Conservation (phyloP, 2,113 vertebrate genomes). For the Mormoops blainvillei region DNA sequence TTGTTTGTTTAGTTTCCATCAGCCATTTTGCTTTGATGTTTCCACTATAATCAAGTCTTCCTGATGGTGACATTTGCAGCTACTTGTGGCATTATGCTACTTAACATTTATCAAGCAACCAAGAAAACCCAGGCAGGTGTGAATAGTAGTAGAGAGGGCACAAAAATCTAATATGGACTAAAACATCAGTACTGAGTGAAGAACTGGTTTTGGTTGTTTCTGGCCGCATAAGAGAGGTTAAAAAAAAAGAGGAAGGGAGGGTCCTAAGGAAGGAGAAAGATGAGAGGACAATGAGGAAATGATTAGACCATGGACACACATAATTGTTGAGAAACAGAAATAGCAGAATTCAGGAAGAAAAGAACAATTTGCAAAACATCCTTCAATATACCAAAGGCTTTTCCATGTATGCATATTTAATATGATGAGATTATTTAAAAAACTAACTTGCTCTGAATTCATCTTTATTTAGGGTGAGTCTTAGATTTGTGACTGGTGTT, state of each 20-base stretch:
- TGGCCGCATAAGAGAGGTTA: neutral
- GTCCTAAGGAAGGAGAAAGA: neutral
- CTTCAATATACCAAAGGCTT: neutral
- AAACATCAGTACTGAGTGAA: neutral
- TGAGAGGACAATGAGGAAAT: constrained; percentile 30
- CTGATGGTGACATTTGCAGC: constrained; percentile 14
- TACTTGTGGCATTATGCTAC: neutral
- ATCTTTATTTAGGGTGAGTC: neutral
- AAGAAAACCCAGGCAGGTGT: neutral
- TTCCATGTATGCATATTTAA: neutral
- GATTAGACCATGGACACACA: neutral
- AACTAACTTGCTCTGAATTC: neutral
- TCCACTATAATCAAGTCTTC: neutral
- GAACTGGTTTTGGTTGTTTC: neutral
- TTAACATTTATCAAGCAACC: neutral
- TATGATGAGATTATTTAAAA: neutral
- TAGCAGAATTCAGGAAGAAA: neutral
- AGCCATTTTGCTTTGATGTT: constrained; percentile 21
- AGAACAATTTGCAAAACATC: neutral
- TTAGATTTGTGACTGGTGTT: neutral
- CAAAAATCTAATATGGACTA: neutral
- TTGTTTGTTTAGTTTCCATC: neutral
- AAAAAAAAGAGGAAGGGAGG: neutral
- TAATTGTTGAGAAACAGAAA: neutral
- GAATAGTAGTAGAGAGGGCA: neutral